Evolutionary conservation across 2,888 invertebrate species (phyloP).

Genomic region (Hypselothyrea guttata): DNA sequence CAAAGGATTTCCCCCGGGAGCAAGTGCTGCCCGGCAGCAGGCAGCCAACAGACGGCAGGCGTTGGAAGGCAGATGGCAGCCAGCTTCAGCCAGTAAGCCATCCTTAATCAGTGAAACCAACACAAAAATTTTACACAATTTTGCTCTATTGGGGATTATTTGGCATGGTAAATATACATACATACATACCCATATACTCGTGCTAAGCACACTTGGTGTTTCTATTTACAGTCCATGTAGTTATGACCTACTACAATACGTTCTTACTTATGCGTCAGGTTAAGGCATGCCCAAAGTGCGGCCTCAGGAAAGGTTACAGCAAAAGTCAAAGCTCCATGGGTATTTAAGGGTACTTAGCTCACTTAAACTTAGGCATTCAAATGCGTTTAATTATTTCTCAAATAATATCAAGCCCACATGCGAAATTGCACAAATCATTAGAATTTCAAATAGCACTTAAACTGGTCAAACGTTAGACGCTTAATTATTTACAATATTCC

Average conservation of each 20-base stretch:
- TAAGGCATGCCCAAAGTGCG: neutral
- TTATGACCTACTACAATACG: constrained; percentile 10
- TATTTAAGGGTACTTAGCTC: constrained; percentile 13
- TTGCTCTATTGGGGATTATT: constrained; percentile 68
- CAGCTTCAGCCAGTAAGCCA: constrained; percentile 52
- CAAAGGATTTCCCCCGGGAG: constrained; percentile 57
- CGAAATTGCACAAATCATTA: too few relatives aligned
- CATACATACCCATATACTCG: constrained; percentile 7
- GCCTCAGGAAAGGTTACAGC: neutral
- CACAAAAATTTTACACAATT: constrained; percentile 74
- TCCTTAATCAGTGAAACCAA: constrained; percentile 69
- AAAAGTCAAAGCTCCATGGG: constrained; percentile 12
- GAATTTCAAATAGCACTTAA: too few relatives aligned
- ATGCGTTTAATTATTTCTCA: constrained; percentile 1
- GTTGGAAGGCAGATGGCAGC: neutral
- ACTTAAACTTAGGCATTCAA: neutral
- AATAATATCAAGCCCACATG: neutral
- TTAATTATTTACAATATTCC: too few relatives aligned
- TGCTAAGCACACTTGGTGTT: constrained; percentile 11
- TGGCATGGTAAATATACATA: constrained; percentile 37
- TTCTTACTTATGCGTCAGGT: neutral
- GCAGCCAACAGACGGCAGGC: neutral
- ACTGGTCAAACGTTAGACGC: too few relatives aligned
- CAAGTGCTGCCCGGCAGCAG: neutral
- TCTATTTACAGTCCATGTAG: constrained; percentile 7